Conservation (phyloP, 1,140 invertebrate species). For the Achroia grisella region DNA sequence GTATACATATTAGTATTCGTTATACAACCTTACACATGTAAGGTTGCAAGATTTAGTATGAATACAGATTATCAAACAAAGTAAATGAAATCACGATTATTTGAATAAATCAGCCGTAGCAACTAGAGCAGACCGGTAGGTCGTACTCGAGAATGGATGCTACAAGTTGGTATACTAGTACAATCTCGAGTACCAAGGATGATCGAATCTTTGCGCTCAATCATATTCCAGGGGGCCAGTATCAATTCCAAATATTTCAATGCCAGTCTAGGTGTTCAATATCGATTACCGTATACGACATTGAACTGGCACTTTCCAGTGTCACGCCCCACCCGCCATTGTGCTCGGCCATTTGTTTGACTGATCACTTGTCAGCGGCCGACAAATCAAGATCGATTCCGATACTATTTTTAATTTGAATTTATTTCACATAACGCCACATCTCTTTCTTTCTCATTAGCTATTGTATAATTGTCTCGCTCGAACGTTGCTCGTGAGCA, state of each 20-base stretch:
- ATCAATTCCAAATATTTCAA: constrained; percentile 29
- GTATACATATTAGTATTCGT: no score
- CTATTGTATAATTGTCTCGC: constrained; percentile 13
- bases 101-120: no score
- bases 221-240: no score
- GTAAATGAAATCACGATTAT: no score
- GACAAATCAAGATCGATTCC: constrained; percentile 65
- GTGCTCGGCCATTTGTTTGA: constrained; percentile 33
- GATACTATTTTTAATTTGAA: constrained; percentile 63
- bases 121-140: no score
- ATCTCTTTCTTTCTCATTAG: constrained; percentile 23
- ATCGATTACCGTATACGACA: constrained; percentile 34
- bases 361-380: constrained; percentile 62
- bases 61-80: no score
- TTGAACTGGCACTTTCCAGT: constrained; percentile 17
- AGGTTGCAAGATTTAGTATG: no score
- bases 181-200: no score
- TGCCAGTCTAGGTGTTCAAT: constrained; percentile 50
- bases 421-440: constrained; percentile 8
- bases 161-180: no score
- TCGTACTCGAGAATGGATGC: no score
- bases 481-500: constrained; percentile 34
- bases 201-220: no score
- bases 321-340: constrained; percentile 44
- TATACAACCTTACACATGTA: no score